Base-by-base conservation (phyloP, 2,888 invertebrate genomes). In the Diaprepes abbreviatus region DNA sequence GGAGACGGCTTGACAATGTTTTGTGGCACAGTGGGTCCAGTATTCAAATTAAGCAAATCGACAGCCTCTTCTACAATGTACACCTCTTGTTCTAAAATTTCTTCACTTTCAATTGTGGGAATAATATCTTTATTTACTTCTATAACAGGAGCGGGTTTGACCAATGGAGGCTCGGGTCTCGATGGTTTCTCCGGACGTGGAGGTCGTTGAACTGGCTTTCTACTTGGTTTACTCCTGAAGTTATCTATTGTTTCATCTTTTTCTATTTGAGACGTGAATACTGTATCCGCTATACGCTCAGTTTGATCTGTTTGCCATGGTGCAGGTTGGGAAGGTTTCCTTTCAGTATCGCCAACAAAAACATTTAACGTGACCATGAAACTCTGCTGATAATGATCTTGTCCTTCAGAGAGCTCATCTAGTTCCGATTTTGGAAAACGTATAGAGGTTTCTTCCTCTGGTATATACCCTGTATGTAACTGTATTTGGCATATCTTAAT, bases 401-500 rank as follows among this genome's bases (percentile, higher is more conserved):
- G 79, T 21, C 82, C 80, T 69, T 95, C 95, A 2, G 92, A 91
- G 66, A 93, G 86, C 60, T 94, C 94, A 82, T 96, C 95, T 74
- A 96, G 86, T 81, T 95, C 95, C 6, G 88, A 89, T 88, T 88
- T 90, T 60, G 88, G 89, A 77, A 92, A 94, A 70, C 89, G 90
- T 60, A 96, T 84, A n/a, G 89, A 88, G 48, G 91, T 93, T 78
- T 93, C 92, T 72, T 90, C 90, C 74, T 90, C 88, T 0, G 89
- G 86, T 68, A 96, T 88, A 82, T 93, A 96, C 54, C 97, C 97
- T 5, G 96, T 93, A 83, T 97, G 94, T 78, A 97, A 91, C 84
- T 95, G 94, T 40, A 96, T 84, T 77, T 95, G 92, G 58, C 95
- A 91, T 78, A 97, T 93, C 82, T 93, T 94, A 75, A 96, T 92